phyloP scores from a whole-genome alignment of 2,113 vertebrate genomes.

The Steatornis caripensis region DNA sequence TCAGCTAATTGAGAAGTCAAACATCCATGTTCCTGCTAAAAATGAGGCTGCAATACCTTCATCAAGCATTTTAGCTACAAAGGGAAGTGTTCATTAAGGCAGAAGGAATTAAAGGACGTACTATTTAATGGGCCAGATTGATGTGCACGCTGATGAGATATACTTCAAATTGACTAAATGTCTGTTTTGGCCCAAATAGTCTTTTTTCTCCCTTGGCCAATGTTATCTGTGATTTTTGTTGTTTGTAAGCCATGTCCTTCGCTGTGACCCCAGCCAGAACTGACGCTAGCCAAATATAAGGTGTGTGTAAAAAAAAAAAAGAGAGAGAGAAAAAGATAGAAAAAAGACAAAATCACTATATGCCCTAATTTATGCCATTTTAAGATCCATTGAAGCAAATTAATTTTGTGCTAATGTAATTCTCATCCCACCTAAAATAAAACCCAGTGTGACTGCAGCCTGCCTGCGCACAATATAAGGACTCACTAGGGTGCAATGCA shows the following conservation, averaged over 20 bases:
- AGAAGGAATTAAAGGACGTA: not conserved
- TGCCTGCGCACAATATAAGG: not conserved
- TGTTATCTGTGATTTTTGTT: not conserved
- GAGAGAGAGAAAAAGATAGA: not conserved
- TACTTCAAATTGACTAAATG: conserved; percentile 19
- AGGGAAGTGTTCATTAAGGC: conserved; percentile 34
- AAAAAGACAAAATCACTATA: not conserved
- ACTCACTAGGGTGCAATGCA: not conserved
- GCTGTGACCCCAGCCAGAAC: not conserved
- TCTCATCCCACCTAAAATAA: not conserved
- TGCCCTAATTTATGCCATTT: not conserved
- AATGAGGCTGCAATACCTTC: not conserved
- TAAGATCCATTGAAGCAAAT: not conserved
- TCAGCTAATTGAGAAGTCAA: conserved; percentile 31
- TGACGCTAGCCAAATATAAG: not conserved
- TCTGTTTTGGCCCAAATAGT: conserved; percentile 21
- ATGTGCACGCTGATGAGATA: conserved; percentile 24
- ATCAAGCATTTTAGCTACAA: not conserved
- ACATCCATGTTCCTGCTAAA: not conserved
- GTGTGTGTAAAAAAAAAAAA: not conserved
- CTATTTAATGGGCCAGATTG: conserved; percentile 39
- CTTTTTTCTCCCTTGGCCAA: not conserved
- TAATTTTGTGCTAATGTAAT: not conserved
- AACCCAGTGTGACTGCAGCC: not conserved
- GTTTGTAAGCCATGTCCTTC: not conserved